Evolutionary conservation across 1,140 invertebrate species (phyloP).

Genomic region (Chlorops oryzae): DNA sequence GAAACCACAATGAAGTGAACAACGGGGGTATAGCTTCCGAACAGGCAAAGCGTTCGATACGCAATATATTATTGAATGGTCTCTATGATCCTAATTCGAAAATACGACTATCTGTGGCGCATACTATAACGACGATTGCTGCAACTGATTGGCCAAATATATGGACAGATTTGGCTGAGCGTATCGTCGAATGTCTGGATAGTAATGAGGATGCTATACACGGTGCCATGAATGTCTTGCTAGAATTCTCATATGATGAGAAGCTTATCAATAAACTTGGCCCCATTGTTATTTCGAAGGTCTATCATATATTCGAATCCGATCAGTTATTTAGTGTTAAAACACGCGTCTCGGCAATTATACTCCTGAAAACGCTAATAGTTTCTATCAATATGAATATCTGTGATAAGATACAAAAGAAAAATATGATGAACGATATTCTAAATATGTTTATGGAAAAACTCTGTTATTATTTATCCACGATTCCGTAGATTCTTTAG

Average conservation of each 20-base stretch:
- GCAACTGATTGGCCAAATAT: conserved; percentile 74
- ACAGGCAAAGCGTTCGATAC: conserved; percentile 59
- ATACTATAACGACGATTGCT: conserved; percentile 69
- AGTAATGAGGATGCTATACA: conserved; percentile 60
- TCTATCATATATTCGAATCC: conserved; percentile 66
- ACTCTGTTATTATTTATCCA: conserved; percentile 58
- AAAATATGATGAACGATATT: conserved; percentile 61
- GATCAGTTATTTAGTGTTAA: conserved; percentile 53
- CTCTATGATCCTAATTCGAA: conserved; percentile 67
- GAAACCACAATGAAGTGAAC: conserved; percentile 7
- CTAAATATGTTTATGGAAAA: conserved; percentile 67
- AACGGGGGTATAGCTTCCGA: conserved; percentile 53
- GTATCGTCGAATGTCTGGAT: conserved; percentile 60
- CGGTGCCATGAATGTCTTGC: conserved; percentile 71
- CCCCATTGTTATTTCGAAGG: conserved; percentile 69
- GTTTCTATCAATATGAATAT: conserved; percentile 55
- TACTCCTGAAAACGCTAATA: conserved; percentile 42
- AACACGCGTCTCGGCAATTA: conserved; percentile 38
- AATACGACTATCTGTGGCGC: conserved; percentile 64
- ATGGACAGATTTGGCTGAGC: conserved; percentile 69
- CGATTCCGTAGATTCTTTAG: too few relatives aligned
- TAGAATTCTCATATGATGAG: conserved; percentile 69
- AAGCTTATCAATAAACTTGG: conserved; percentile 65
- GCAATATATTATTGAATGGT: conserved; percentile 62
- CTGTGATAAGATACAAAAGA: conserved; percentile 60